Conservation (phyloP, 2,797 vertebrate genomes). For the Hypotaenidia okinawae region DNA sequence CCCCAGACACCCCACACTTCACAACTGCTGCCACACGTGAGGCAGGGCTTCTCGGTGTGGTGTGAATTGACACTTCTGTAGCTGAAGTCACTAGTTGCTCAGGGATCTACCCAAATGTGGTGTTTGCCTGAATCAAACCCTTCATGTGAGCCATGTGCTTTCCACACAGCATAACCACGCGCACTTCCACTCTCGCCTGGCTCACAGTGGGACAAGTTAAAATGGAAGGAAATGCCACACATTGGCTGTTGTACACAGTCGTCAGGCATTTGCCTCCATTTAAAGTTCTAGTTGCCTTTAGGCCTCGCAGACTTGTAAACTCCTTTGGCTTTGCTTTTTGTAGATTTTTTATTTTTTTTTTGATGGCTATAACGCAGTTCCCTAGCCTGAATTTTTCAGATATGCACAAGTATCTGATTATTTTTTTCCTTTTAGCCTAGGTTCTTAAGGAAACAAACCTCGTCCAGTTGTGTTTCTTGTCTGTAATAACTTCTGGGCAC, state of each 20-base stretch:
- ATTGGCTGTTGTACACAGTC: not conserved
- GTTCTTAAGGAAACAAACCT: constrained; percentile 17
- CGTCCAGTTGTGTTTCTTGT: not conserved
- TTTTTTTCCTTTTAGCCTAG: not conserved
- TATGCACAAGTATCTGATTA: not conserved
- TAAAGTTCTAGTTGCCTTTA: not conserved
- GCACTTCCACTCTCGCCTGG: not conserved
- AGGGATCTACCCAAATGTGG: not conserved
- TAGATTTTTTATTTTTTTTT: not conserved
- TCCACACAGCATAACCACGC: not conserved
- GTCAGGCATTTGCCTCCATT: not conserved
- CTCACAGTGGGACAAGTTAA: not conserved
- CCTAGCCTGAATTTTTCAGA: not conserved
- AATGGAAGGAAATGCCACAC: not conserved
- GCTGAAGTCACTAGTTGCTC: not conserved
- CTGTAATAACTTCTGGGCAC: not conserved
- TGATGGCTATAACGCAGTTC: not conserved
- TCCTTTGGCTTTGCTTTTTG: not conserved
- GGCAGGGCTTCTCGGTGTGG: not conserved
- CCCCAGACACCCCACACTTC: accelerated
- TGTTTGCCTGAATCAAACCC: not conserved
- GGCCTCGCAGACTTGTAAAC: not conserved
- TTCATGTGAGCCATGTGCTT: not conserved
- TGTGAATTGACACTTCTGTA: not conserved
- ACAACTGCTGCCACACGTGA: accelerated